Evolutionary conservation across 2,113 vertebrate species (phyloP).

Genomic region (Entomyzon cyanotis): DNA sequence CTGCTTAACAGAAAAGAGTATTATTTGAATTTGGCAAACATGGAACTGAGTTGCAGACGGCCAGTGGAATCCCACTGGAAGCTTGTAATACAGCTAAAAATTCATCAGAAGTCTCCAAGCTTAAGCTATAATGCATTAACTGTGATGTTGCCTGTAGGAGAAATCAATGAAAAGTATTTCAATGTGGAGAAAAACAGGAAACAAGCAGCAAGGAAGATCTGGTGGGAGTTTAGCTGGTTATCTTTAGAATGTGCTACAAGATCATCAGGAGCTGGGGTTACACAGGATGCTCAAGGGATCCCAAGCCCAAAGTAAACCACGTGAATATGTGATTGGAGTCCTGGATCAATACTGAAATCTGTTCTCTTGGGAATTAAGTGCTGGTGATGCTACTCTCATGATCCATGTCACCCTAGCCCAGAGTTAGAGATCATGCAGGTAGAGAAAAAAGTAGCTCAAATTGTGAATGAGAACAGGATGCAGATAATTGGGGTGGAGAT

Average conservation of each 20-base stretch:
- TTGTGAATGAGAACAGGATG: background rate
- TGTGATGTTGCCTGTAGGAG: background rate
- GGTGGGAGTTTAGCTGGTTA: background rate
- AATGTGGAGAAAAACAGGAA: background rate
- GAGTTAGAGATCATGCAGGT: background rate
- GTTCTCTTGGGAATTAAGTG: background rate
- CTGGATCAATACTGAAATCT: background rate
- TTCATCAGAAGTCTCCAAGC: background rate
- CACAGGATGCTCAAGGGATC: background rate
- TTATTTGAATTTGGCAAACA: background rate
- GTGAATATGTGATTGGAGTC: background rate
- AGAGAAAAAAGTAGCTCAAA: background rate
- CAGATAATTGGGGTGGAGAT: background rate
- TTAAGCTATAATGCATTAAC: background rate
- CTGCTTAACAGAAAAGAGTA: background rate
- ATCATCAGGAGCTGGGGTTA: background rate
- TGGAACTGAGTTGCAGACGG: background rate
- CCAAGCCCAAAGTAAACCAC: background rate
- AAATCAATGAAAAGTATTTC: background rate
- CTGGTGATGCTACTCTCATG: background rate
- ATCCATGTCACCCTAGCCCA: background rate
- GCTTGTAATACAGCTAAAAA: background rate
- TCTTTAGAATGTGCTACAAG: background rate
- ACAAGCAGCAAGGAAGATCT: background rate
- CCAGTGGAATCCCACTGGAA: background rate